phyloP scores from a whole-genome alignment of 1,140 invertebrate genomes.

The Neuroterus valhalla region DNA sequence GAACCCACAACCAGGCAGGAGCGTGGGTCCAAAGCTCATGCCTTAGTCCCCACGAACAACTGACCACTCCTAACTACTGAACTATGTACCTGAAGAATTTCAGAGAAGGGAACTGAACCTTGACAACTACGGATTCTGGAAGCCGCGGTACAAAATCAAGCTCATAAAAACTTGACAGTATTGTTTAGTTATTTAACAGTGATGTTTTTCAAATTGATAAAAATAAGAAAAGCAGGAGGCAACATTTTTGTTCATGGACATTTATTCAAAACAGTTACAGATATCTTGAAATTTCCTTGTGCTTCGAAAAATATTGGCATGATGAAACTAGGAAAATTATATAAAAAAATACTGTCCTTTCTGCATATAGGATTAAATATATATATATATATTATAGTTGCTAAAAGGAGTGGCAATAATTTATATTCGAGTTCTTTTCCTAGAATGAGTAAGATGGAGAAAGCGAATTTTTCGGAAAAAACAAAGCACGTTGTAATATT shows the following conservation, averaged over 20 bases:
- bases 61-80: too few species aligned
- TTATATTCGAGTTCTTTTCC: too few species aligned
- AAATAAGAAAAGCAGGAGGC: not conserved
- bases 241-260: conserved; percentile 9
- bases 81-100: too few species aligned
- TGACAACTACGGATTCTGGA: conserved; percentile 36
- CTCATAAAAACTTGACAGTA: not conserved
- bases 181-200: not conserved
- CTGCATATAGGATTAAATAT: not conserved
- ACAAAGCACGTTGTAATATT: conserved; percentile 14
- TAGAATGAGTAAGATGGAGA: too few species aligned
- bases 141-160: conserved; percentile 4
- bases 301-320: conserved; percentile 4
- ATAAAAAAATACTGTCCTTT: not conserved
- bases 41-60: too few species aligned
- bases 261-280: not conserved
- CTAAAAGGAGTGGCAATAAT: too few species aligned
- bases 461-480: too few species aligned
- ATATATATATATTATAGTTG: too few species aligned
- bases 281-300: too few species aligned
- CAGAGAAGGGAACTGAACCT: too few species aligned
- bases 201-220: not conserved
- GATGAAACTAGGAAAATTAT: conserved; percentile 21
- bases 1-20: too few species aligned
- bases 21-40: too few species aligned